Base-by-base conservation (phyloP, 2,888 invertebrate genomes). In the Serrognathus titanus region DNA sequence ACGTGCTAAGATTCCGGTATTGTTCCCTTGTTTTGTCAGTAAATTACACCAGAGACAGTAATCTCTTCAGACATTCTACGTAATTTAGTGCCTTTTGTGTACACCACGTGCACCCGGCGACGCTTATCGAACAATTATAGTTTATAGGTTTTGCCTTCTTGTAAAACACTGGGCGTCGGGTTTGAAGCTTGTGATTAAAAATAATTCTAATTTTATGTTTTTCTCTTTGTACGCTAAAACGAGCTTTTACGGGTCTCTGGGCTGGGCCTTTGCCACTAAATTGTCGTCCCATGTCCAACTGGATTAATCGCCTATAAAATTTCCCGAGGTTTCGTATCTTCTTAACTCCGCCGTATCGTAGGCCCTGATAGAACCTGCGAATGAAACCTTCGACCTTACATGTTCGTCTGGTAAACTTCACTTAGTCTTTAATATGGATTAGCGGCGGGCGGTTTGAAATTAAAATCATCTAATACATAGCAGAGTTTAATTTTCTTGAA, bases 1-100 rank as follows among this genome's bases (percentile, higher is more conserved):
- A 53, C 53, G 53, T 69, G 71, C 68, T 70, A 70, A 70, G 72
- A 74, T 73, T 71, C 69, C 65, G 64, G 68, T 68, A 66, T 69
- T 70, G 68, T 66, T 67, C 70, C 71, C 71, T 70, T 73, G 72
- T 71, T 74, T 74, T 71, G 71, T 71, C 73, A 67, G 71, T 73
- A 73, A 74, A 75, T 74, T 74, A 72, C 72, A 66, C 56, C 63
- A 63, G 62, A 67, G 68, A 67, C 72, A 66, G 71, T 73, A 74
- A 75, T 75, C 73, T 71, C 67, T 68, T 67, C 66, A 69, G 70
- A 69, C 70, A 68, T 69, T 69, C 67, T 62, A 53, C 69, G 70
- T 71, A 72, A 72, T 74, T 74, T 73, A 71, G 55, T 66, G 65
- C 63, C 58, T 63, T 61, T 60, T 52, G 55, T 62, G 54, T 60